Evolutionary conservation across 2,888 invertebrate species (phyloP).

Genomic region (Orthosia incerta): DNA sequence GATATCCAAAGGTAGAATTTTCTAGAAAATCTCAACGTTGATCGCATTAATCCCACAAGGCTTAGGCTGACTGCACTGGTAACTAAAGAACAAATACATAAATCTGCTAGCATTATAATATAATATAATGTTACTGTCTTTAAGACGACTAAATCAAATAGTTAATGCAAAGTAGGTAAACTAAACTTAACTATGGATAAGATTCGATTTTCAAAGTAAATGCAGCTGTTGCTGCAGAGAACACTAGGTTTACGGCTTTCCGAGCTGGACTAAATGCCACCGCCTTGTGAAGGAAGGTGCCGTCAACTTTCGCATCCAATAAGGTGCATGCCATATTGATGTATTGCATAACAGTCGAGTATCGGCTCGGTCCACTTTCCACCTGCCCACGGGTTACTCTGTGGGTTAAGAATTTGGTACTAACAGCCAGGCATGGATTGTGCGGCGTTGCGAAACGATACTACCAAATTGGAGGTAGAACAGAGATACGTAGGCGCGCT

Average conservation of each 20-base stretch:
- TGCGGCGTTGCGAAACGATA: constrained; percentile 82
- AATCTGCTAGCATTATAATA: not conserved
- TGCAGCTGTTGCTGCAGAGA: constrained; percentile 1
- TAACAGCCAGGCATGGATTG: constrained; percentile 75
- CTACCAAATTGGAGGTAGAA: constrained; percentile 74
- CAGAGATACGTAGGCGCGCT: constrained; percentile 79
- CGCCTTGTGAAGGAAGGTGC: constrained; percentile 75
- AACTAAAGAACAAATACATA: not conserved
- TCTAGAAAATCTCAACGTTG: constrained; percentile 32
- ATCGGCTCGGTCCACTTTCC: constrained; percentile 84
- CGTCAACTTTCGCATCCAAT: constrained; percentile 82
- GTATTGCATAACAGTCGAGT: constrained; percentile 83
- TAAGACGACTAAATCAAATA: not conserved
- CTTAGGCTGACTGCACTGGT: not conserved
- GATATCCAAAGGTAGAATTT: constrained; percentile 11
- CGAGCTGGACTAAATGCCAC: constrained; percentile 62
- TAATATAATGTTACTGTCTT: too few relatives aligned
- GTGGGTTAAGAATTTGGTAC: constrained; percentile 87
- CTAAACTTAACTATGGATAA: not conserved
- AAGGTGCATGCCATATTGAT: constrained; percentile 83
- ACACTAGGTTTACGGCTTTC: constrained; percentile 31
- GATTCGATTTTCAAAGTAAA: not conserved
- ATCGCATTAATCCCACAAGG: not conserved
- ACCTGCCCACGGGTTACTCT: constrained; percentile 84
- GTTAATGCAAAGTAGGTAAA: not conserved